Base-by-base conservation (phyloP, 2,797 vertebrate species). In the Ispidina picta region DNA sequence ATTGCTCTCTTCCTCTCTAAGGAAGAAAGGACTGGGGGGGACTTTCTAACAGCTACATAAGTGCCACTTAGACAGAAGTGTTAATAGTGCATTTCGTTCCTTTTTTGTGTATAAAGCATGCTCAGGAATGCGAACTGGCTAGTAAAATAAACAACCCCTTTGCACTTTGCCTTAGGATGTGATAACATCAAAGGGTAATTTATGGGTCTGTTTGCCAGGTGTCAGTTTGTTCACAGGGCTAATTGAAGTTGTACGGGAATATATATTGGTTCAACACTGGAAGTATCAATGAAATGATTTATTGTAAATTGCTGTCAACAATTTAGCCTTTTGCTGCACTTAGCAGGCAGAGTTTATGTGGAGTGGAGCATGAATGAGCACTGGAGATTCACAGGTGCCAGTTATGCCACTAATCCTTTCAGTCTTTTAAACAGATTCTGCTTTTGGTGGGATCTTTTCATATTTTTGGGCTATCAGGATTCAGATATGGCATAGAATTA, bases 231-330 rank as follows among this genome's bases (percentile, higher is more conserved):
- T 94, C 76, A 89, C 19, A 33, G 80, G 74, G 56, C 83, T 95
- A 96, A 96, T 93, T 97, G 82, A 95, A 94, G 55, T 88, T 88
- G 49, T 59, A 28, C 68, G 55, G 81, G 33, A 79, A 70, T 86
- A 88, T 46, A 62, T 86, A 85, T 89, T 83, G 80, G 72, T 72
- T 92, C 51, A 65, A 84, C 51, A 15, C 49, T 78, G 86, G 72
- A 90, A 90, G 77, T 77, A 96, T 90, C 83, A 88, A 75, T 93
- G 12, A 52, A 92, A 82, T 93, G 84, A 88, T 92, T 81, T 86
- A 93, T 85, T 93, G 35, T 71, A 87, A 96, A 88, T 90, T 8
- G 15, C 65, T 65, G 59, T 83, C 92, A 72, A 74, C 75, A 75
- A 23, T 66, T 96, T 56, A 91, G 73, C 39, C 62, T 48, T 87